Conservation (phyloP, 1,140 invertebrate genomes). For the Eupristina koningsbergeri region DNA sequence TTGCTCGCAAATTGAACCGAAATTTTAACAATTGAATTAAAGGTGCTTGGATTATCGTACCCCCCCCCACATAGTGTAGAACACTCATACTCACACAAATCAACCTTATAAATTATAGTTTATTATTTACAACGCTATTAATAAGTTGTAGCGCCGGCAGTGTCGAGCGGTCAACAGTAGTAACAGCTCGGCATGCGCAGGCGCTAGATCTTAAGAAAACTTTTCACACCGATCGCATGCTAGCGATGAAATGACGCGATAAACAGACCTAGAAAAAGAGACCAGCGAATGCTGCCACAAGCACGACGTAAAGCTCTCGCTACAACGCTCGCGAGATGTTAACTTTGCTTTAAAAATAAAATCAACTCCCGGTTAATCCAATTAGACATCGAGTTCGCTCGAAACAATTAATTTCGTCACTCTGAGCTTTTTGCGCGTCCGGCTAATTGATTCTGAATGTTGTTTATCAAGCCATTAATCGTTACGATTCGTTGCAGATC, state of each 20-base stretch:
- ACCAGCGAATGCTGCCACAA: background rate
- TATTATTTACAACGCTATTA: constrained; percentile 46
- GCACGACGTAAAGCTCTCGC: background rate
- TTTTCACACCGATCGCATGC: constrained; percentile 6
- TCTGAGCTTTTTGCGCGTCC: too few species aligned
- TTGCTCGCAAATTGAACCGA: background rate
- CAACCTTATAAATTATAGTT: constrained; percentile 35
- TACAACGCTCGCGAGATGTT: background rate
- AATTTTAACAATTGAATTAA: constrained; percentile 5
- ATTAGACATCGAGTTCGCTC: background rate
- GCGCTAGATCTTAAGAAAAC: background rate
- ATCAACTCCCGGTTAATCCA: background rate
- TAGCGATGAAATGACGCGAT: constrained; percentile 20
- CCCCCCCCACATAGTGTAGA: background rate
- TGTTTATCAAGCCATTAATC: too few species aligned
- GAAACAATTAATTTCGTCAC: background rate
- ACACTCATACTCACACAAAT: background rate
- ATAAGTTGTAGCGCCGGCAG: constrained; percentile 38
- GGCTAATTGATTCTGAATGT: too few species aligned
- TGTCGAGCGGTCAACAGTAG: background rate
- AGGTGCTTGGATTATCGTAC: background rate
- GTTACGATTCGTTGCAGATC: too few species aligned
- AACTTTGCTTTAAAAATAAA: constrained; percentile 10
- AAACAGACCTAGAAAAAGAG: constrained; percentile 42
- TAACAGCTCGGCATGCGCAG: constrained; percentile 31